Evolutionary conservation across 2,113 vertebrate genomes (phyloP).

Genomic region (Uria lomvia): DNA sequence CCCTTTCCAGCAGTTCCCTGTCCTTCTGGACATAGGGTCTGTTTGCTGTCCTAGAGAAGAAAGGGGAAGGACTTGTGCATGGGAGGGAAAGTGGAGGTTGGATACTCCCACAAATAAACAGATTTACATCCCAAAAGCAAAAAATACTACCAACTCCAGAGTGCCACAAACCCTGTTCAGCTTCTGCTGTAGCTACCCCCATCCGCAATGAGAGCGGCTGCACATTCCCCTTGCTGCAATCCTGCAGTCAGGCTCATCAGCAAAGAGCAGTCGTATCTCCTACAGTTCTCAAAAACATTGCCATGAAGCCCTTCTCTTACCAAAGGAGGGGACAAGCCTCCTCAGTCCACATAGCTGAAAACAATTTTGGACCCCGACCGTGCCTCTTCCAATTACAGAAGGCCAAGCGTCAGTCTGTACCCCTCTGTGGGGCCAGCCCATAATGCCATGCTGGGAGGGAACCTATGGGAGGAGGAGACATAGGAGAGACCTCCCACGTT

Average conservation of each 20-base stretch:
- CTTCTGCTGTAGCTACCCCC: neutral
- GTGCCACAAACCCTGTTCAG: neutral
- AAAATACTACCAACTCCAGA: fast-evolving
- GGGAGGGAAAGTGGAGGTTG: neutral
- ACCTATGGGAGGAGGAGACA: neutral
- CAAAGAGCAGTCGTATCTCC: fast-evolving
- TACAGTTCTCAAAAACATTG: neutral
- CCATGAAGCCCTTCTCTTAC: neutral
- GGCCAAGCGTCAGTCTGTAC: neutral
- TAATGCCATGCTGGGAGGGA: neutral
- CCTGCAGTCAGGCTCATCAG: neutral
- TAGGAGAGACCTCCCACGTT: fast-evolving
- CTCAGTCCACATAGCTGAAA: neutral
- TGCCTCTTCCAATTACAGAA: neutral
- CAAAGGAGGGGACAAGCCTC: neutral
- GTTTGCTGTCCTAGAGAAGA: neutral
- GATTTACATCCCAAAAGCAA: neutral
- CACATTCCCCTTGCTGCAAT: fast-evolving
- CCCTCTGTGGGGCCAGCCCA: fast-evolving
- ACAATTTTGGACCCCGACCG: neutral
- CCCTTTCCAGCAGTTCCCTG: too few relatives aligned
- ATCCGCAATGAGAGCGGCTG: fast-evolving
- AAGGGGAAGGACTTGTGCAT: neutral
- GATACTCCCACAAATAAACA: neutral
- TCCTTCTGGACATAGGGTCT: neutral